A percentile compares a stretch with the other conserved stretches of the same genome.
Conservation (phyloP, 2,113 vertebrate species). For the Acanthisitta chloris region DNA sequence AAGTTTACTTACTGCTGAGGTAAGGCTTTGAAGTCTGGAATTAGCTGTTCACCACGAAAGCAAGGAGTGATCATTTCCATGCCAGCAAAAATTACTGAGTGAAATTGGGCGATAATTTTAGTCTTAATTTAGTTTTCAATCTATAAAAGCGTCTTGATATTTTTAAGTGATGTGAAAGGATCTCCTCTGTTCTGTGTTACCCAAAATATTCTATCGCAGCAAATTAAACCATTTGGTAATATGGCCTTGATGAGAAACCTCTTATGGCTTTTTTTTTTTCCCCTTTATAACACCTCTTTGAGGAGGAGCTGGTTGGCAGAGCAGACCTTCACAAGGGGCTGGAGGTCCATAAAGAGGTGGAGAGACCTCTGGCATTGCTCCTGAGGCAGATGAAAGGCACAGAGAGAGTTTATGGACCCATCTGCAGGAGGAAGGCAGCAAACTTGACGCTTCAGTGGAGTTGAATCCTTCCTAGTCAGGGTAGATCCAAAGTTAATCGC, state of each 20-base stretch:
- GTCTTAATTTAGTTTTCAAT: conserved; percentile 47
- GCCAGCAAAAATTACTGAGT: conserved; percentile 34
- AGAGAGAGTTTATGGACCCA: neutral
- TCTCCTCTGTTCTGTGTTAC: neutral
- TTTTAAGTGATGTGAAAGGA: conserved; percentile 18
- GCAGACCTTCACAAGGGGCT: neutral
- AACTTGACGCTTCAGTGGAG: neutral
- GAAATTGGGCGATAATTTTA: conserved; percentile 41
- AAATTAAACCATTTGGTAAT: neutral
- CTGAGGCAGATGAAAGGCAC: neutral
- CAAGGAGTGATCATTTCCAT: conserved; percentile 15
- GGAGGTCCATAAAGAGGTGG: neutral
- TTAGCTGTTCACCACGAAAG: conserved; percentile 4
- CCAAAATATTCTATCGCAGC: neutral
- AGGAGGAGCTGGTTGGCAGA: neutral
- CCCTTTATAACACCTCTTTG: neutral
- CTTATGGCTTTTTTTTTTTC: neutral
- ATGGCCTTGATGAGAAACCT: neutral
- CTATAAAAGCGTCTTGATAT: neutral
- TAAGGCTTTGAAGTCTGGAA: conserved; percentile 44
- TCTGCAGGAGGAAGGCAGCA: neutral
- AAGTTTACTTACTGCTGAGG: conserved; percentile 50
- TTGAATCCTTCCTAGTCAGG: conserved; percentile 6
- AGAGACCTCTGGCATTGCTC: neutral
- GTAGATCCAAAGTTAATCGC: conserved; percentile 65